A percentile compares a stretch with the other conserved stretches of the same genome.
Evolutionary conservation across 2,113 vertebrate genomes (phyloP).

Genomic region (Mastomys natalensis): DNA sequence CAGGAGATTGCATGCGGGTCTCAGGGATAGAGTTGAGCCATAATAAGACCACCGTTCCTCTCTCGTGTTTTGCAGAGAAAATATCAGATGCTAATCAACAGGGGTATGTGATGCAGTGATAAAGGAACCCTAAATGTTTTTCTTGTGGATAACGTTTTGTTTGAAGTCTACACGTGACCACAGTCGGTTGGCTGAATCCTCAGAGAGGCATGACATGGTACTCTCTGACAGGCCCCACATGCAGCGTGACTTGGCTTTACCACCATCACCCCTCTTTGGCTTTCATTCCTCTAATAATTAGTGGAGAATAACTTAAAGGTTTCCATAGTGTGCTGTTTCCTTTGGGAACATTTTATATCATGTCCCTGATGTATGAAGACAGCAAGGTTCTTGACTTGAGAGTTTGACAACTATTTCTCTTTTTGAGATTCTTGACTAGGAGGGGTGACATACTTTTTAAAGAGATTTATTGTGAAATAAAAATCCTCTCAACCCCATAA

Average conservation of each 20-base stretch:
- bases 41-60: constrained; percentile 49
- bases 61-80: constrained; percentile 48
- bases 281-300: not conserved
- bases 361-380: not conserved
- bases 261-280: not conserved
- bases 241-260: not conserved
- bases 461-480: not conserved
- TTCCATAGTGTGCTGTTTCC: not conserved
- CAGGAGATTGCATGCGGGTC: constrained; percentile 60
- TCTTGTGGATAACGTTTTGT: constrained; percentile 18
- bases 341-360: constrained; percentile 16
- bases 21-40: constrained; percentile 49
- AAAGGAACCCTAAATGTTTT: constrained; percentile 15
- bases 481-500: not conserved
- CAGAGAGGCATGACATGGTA: not conserved
- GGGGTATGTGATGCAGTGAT: not conserved
- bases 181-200: not conserved
- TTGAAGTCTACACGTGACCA: constrained; percentile 3
- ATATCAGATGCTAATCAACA: constrained; percentile 58
- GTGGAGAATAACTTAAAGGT: not conserved
- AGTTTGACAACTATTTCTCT: not conserved
- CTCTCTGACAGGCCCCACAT: not conserved
- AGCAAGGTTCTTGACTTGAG: not conserved
- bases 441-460: not conserved
- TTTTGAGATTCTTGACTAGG: not conserved